Base-by-base conservation (phyloP, 2,797 vertebrate genomes). In the Choloepus didactylus region DNA sequence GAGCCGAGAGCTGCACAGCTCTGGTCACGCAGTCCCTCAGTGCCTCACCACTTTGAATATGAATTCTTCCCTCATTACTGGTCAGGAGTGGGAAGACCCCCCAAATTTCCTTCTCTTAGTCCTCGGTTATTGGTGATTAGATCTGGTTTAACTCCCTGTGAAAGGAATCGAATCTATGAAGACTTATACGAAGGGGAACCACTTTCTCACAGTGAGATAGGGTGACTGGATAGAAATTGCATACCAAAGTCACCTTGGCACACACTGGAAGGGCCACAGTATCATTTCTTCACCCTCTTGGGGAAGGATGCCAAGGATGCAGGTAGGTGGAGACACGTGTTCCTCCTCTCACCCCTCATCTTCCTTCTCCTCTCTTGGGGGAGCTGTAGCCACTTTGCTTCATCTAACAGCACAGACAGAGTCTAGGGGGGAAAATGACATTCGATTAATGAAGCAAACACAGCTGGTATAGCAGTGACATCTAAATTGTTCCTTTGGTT, bases 401-500 rank as follows among this genome's bases (percentile, higher is more conserved):
- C 87, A 18, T 73, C 6, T 54, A 96, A 82, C 77, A 19, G 73
- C 88, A 35, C 35, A 35, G 35, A 23, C 79, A 11, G 49, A 87
- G 84, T 91, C 94, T 94, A 77, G 88, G 79, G 93, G 4, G 6
- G 23, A 38, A 96, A 96, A 96, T 97, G 95, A 76, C 77, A 76
- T 41, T 0, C 0, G 3, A 92, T 81, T 93, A 73, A 5, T 3
- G 29, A 89, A 97, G 95, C 96, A 83, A 95, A 69, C 0, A n/a
- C 98, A 98, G 98, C 98, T 98, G 98, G 96, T 3, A 41, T 31
- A 0, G 92, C 51, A 96, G 87, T 98, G 98, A 98, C 98, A 98
- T 98, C 97, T 97, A 98, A 98, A 98, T 97, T 97, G 98, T 96
- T 97, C 97, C 98, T 98, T 97, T 97, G 97, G 97, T 97, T 96